Base-by-base conservation (phyloP, 2,113 vertebrate species). In the Dasyurus viverrinus region DNA sequence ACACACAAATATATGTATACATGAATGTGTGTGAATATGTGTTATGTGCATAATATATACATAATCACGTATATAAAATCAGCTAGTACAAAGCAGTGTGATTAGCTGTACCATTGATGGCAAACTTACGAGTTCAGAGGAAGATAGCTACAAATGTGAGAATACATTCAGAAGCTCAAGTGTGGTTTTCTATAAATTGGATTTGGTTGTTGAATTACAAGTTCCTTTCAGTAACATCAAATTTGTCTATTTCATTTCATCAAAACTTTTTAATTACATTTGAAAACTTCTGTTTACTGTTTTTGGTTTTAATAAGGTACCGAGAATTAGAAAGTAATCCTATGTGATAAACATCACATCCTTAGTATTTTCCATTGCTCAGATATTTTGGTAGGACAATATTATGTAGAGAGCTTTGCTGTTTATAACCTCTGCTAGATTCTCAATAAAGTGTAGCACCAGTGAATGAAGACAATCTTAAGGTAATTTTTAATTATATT, bases 331-430 rank as follows among this genome's bases (percentile, higher is more conserved):
- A 76, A n/a, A 76, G 2, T 84, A n/a, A 84, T 23, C 6, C n/a
- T 76, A 76, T 60, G 54, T 46, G 8, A 60, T 92, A 92, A 94
- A 89, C 90, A 89, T 90, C n/a, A 76, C n/a, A 52, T 91, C 57
- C 53, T 96, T 24, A 54, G 36, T 84, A 27, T 90, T 36, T 90
- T 95, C 93, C 89, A 14, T 46, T 91, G 42, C 42, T 60, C 10
- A 90, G 36, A 27, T 93, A 91, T 90, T 89, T 50, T 68, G 19
- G 14, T 53, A 55, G 8, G 10, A 84, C 1, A 91, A 27, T 53
- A 25, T 89, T 46, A 54, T 92, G 14, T 50, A 92, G 7, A 95
- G 36, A 46, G 42, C 92, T 54, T 89, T 95, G 53, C 0, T 60
- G 27, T 57, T 89, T 54, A 25, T 91, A 22, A 19, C 91, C 23